Percentiles rank a stretch among this genome's conserved stretches.
These are phyloP conservation scores for Apis cerana DNA, from an alignment of 1,140 invertebrate genomes.

Conservation along the genomic window DNA sequence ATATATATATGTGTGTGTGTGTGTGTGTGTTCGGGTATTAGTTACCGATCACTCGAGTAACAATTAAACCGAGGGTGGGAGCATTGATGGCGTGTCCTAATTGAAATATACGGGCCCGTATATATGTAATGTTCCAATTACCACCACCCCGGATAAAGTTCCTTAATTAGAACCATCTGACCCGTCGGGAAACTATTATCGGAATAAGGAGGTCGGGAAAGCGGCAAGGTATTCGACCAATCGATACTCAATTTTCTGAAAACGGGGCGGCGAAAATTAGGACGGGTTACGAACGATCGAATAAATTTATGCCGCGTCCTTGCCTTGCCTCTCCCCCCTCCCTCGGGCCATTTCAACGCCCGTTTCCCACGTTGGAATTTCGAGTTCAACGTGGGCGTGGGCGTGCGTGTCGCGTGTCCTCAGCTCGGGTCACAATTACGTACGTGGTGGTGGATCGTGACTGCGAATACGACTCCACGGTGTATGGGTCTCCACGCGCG, in stretches of 20 bases:
- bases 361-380: conserved; percentile 35
- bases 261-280: not conserved
- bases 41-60: conserved; percentile 17
- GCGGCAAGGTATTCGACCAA: not conserved
- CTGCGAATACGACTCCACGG: conserved; percentile 41
- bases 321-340: no score
- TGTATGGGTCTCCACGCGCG: not conserved
- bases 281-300: not conserved
- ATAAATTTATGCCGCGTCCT: no score
- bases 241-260: conserved; percentile 21
- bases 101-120: conserved; percentile 26
- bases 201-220: no score
- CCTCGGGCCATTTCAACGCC: no score
- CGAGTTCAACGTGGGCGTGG: conserved; percentile 1
- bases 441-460: conserved; percentile 41
- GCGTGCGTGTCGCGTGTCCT: conserved; percentile 46
- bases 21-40: no score
- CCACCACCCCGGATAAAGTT: not conserved
- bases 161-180: conserved; percentile 34
- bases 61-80: conserved; percentile 29
- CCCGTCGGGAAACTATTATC: not conserved
- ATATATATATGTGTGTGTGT: no score
- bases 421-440: conserved; percentile 37
- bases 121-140: conserved; percentile 18
- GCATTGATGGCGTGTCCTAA: not conserved